Conservation (phyloP, 2,113 vertebrate genomes). For the Camelus dromedarius region DNA sequence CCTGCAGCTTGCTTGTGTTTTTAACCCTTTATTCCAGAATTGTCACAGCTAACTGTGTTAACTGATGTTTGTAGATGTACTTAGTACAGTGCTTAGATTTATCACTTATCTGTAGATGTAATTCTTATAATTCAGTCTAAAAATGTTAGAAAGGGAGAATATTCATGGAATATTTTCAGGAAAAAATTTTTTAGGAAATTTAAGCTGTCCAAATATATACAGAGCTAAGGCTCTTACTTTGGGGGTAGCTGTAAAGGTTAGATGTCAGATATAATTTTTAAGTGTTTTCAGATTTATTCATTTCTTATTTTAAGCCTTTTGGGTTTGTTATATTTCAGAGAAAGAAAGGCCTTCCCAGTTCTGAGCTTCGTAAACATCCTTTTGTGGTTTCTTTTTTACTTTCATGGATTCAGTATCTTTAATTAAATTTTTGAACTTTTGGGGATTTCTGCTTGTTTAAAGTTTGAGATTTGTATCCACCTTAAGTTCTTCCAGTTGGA, state of each 20-base stretch:
- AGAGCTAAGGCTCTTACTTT: neutral
- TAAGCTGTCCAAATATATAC: neutral
- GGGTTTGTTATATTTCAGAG: neutral
- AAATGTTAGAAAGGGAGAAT: neutral
- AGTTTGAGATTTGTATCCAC: neutral
- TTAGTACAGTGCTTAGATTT: neutral
- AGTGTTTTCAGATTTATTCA: neutral
- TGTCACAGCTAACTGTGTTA: neutral
- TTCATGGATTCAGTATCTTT: no score
- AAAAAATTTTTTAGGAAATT: neutral
- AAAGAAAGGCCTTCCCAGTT: neutral
- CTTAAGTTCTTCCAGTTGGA: neutral
- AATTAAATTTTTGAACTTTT: neutral
- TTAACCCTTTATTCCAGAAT: neutral
- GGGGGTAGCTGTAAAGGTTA: neutral
- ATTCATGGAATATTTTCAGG: neutral
- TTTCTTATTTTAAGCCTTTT: neutral
- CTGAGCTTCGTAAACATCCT: constrained; percentile 34
- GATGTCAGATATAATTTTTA: neutral
- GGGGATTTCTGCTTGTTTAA: neutral
- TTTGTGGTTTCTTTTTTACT: neutral
- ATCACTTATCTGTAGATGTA: neutral
- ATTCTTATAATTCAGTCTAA: neutral
- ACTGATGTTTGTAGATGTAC: neutral
- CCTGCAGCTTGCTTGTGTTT: neutral